These are phyloP conservation scores for Pangasius krempfi DNA, from an alignment of 2,797 vertebrate species.

Conservation along the genomic window DNA sequence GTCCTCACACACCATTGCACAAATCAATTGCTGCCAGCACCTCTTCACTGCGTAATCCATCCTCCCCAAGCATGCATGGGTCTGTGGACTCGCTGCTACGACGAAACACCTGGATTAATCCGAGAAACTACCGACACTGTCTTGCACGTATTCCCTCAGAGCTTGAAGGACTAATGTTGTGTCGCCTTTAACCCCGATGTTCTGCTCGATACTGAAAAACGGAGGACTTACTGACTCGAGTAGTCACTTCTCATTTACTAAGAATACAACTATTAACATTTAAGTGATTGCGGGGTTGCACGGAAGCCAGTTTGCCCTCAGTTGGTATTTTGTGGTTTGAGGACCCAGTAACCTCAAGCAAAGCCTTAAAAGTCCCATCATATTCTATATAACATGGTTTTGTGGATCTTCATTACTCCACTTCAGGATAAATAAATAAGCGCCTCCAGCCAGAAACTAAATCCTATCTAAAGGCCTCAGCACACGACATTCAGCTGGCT, in stretches of 20 bases:
- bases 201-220: not conserved
- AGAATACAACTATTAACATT: not conserved
- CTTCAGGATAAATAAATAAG: not conserved
- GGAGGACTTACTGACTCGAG: not conserved
- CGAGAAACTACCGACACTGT: not conserved
- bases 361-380: not conserved
- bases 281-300: not conserved
- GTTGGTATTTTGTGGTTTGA: not conserved
- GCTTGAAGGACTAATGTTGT: not conserved
- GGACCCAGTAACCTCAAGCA: no score
- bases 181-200: not conserved
- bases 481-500: not conserved
- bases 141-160: not conserved
- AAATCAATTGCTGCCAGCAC: conserved; percentile 54
- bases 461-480: not conserved
- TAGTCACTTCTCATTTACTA: not conserved
- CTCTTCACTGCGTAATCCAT: conserved; percentile 38
- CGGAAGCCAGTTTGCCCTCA: not conserved
- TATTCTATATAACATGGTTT: not conserved
- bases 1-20: conserved; percentile 37
- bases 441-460: not conserved
- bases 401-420: not conserved
- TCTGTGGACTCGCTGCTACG: not conserved
- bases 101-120: conserved; percentile 3
- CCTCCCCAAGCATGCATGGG: not conserved